Evolutionary conservation across 1,140 invertebrate genomes (phyloP).

Genomic region (Zaprionus africanus): DNA sequence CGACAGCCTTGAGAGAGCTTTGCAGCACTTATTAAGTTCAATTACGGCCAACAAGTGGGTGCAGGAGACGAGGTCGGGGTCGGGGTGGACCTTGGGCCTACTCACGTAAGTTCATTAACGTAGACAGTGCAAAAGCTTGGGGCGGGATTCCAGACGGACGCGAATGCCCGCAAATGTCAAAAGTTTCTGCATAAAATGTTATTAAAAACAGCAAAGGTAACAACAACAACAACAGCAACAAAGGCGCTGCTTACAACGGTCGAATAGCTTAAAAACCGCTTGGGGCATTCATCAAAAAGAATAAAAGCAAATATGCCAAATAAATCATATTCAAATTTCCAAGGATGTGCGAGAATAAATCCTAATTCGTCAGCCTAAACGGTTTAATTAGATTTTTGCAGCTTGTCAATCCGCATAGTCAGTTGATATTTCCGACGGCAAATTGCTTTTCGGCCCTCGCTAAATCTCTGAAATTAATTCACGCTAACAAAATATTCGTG

Average conservation of each 20-base stretch:
- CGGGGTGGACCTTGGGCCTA: constrained; percentile 26
- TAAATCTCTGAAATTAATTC: constrained; percentile 69
- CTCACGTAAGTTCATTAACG: constrained; percentile 42
- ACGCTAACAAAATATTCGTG: constrained; percentile 54
- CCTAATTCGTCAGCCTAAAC: constrained; percentile 7
- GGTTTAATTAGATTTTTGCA: constrained; percentile 29
- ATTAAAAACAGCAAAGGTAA: constrained; percentile 17
- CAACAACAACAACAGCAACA: background rate
- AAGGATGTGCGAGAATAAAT: constrained; percentile 9
- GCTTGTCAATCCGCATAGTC: constrained; percentile 42
- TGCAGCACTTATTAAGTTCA: constrained; percentile 45
- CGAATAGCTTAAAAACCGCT: constrained; percentile 5
- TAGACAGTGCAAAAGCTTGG: constrained; percentile 23
- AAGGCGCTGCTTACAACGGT: background rate
- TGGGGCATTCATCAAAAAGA: background rate
- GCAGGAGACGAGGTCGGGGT: background rate
- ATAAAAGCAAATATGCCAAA: background rate
- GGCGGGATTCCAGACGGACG: background rate
- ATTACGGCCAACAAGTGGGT: constrained; percentile 36
- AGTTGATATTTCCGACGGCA: constrained; percentile 8
- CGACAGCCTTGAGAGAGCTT: constrained; percentile 36
- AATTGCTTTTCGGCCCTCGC: constrained; percentile 47
- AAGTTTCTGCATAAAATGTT: constrained; percentile 34
- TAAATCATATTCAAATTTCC: constrained; percentile 3
- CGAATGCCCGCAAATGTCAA: background rate